Base-by-base conservation (phyloP, 2,797 vertebrate genomes). In the Hydrocynus forskahlii region DNA sequence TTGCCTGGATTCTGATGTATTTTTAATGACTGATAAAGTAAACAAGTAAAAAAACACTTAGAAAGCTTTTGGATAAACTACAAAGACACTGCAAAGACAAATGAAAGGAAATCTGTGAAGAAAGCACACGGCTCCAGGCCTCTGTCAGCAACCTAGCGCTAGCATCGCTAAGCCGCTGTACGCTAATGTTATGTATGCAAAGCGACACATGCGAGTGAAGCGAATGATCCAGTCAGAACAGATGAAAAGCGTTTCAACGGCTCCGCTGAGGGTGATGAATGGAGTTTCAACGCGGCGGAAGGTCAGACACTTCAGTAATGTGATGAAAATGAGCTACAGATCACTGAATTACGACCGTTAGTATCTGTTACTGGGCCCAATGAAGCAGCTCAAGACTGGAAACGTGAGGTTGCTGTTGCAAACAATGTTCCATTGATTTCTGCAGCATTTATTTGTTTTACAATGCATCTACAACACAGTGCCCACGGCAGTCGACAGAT, bases 211-310 rank as follows among this genome's bases (percentile, higher is more conserved):
- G 40, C 23, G 55, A 38, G 29, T 45, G 45, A 54, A 64, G 57
- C 73, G 60, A 67, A 74, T 7, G 60, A 45, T 16, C 29, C 71
- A 43, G 48, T 63, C 78, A 75, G 55, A 69, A 50, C 35, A 48
- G 57, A 62, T 60, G 64, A 70, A 21, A 70, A 70, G 66, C 23
- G 35, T 29, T 71, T 50, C 57, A 3, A 35, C 19, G 59, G 35
- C 75, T 48, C n/a, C 1, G 74, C 75, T 48, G 23, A 62, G 73
- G 40, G 55, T 81, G 79, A 81, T 81, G 67, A 57, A 81, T 81
- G 67, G 80, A 54, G 74, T 71, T 45, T 10, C 8, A 21, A 14
- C 17, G 35, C 50, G 48, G 35, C 59, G 21, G 74, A 81, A 81
- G 80, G 80, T 81, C 80, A 81, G 67, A 57, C 57, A 55, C 66